Evolutionary conservation across 2,113 vertebrate genomes (phyloP), one percentile per base, ranked within the genome.

Genomic region (Calyptommatus sinebrachiatus): DNA sequence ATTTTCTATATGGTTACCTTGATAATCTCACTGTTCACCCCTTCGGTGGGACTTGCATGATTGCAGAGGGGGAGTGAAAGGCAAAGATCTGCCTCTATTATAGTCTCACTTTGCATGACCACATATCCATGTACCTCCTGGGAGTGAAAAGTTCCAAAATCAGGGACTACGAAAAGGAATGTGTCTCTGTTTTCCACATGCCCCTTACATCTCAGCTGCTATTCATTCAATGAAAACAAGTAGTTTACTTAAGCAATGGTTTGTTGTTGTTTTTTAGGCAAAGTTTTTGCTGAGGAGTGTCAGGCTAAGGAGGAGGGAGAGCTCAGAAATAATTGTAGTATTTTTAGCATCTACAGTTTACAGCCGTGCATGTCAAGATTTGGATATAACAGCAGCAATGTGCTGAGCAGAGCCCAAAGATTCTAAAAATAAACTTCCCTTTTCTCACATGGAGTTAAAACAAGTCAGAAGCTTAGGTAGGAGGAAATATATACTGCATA

Each of bases 1-100:
- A 76, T 92, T 90, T 91, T 86, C 83, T 92, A 71, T 83, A 85
- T 79, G 92, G 92, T 93, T 94, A 92, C 91, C 90, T 91, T 93
- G 92, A 95, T 91, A 93, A 92, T 86, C 93, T 89, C 86, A 86
- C 75, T 82, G 86, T 81, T 84, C 21, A 1, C 29, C 14, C 24
- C 5, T n/a, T 80, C 68, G 88, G 84, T 88, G 80, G 77, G 73
- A 88, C 85, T 71, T 46, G 29, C 22, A 85, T 88, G 78, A 69
- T 72, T 1, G 45, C 88, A 83, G 85, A 80, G 86, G 77, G 88
- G 83, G 61, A 31, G 14, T 31, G 22, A 29, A 61, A 78, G 82
- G 80, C 60, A 79, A 80, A 46, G 20, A 89, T 87, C 76, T 66
- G n/a, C 18, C 14, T 66, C n/a, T 65, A 14, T 65, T 65, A 28